A percentile compares a stretch with the other conserved stretches of the same genome.
These are phyloP conservation scores for Whitmania pigra DNA, from an alignment of 1,140 invertebrate species.

Conservation along the genomic window DNA sequence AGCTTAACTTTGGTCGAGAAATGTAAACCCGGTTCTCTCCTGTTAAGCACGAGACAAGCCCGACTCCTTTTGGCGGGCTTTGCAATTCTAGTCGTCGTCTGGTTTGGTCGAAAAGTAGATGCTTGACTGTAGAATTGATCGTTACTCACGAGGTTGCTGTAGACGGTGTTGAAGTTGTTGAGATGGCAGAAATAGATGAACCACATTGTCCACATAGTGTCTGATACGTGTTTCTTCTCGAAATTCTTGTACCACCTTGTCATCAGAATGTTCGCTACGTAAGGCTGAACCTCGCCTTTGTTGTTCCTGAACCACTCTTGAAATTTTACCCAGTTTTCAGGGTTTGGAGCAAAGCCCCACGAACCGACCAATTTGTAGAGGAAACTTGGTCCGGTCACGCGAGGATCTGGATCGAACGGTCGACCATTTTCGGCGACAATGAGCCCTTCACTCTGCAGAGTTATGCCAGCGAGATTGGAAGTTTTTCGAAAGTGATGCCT, in stretches of 20 bases:
- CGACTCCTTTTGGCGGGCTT: conserved; percentile 5
- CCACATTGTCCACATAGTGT: conserved; percentile 25
- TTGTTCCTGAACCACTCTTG: conserved; percentile 8
- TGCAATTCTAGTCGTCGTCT: neutral
- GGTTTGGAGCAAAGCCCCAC: conserved; percentile 24
- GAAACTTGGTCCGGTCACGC: conserved; percentile 11
- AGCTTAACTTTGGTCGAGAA: conserved; percentile 2
- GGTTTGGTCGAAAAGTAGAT: neutral
- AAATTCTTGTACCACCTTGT: conserved; percentile 18
- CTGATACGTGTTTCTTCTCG: neutral
- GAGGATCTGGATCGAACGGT: conserved; percentile 1
- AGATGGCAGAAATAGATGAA: conserved; percentile 21
- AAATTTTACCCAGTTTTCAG: conserved; percentile 11
- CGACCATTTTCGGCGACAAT: conserved; percentile 4
- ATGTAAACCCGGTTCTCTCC: conserved; percentile 21
- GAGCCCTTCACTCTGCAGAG: conserved; percentile 15
- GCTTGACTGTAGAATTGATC: too few species aligned
- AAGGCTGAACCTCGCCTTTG: neutral
- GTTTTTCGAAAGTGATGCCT: conserved; percentile 12
- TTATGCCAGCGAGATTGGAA: conserved; percentile 6
- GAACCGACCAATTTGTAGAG: conserved; percentile 19
- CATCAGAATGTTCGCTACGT: conserved; percentile 8
- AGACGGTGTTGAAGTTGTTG: conserved; percentile 13
- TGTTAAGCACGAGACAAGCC: conserved; percentile 13
- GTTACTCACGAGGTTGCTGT: conserved; percentile 4